Percentiles rank a stretch among this genome's conserved stretches.
phyloP scores from a whole-genome alignment of 1,140 invertebrate species.

The Zeugodacus cucurbitae region DNA sequence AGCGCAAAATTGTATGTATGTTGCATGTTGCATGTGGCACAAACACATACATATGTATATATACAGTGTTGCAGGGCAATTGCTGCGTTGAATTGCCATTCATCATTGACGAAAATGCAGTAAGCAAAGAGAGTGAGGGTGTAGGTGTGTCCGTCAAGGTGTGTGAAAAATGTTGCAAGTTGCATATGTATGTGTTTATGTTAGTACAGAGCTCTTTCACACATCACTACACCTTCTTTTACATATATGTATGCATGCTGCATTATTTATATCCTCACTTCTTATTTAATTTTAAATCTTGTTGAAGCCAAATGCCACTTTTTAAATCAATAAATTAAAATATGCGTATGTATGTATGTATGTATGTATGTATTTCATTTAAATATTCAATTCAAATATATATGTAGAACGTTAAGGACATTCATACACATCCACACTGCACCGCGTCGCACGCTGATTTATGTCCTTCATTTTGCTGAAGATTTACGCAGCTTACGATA shows the following conservation, averaged over 20 bases:
- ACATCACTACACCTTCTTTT: not conserved
- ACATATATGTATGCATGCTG: not conserved
- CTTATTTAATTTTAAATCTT: not conserved
- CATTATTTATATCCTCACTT: too few species aligned
- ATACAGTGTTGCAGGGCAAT: not conserved
- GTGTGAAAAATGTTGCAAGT: not conserved
- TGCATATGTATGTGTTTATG: not conserved
- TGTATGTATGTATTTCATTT: not conserved
- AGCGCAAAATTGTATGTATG: not conserved
- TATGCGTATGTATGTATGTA: not conserved
- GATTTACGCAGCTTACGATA: conserved; percentile 31
- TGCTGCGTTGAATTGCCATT: not conserved
- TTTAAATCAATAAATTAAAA: conserved; percentile 27
- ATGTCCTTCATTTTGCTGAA: conserved; percentile 23
- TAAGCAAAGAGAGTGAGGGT: not conserved
- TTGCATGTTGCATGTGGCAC: not conserved
- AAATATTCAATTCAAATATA: not conserved
- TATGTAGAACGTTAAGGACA: not conserved
- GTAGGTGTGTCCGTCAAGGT: not conserved
- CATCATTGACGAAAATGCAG: not conserved
- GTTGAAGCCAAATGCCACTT: conserved; percentile 20
- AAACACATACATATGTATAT: not conserved
- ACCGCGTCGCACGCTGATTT: conserved; percentile 1
- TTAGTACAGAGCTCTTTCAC: not conserved
- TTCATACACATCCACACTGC: too few species aligned